phyloP scores from a whole-genome alignment of 2,888 invertebrate genomes.

The Buathra laborator region DNA sequence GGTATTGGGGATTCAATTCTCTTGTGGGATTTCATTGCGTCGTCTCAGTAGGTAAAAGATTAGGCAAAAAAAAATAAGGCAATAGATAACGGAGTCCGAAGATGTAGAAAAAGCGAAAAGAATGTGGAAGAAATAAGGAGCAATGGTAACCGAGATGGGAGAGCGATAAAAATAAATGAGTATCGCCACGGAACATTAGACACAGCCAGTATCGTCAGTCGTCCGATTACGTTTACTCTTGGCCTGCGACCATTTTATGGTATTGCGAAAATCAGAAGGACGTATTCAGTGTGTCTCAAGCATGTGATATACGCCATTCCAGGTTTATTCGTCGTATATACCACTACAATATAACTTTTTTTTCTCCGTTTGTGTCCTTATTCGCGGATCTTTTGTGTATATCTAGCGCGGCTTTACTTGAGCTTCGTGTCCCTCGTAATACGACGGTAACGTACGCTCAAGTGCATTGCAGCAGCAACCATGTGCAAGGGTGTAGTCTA shows the following conservation, averaged over 20 bases:
- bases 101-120: slow-evolving; percentile 3
- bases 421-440: slow-evolving; percentile 31
- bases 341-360: slow-evolving; percentile 1
- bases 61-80: slow-evolving; percentile 9
- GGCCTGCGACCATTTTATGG: neutral
- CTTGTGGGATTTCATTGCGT: slow-evolving; percentile 47
- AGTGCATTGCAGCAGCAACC: slow-evolving; percentile 28
- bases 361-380: neutral
- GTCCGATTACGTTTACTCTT: slow-evolving; percentile 53
- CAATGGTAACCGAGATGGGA: slow-evolving; percentile 31
- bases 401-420: slow-evolving; percentile 23
- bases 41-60: slow-evolving; percentile 34
- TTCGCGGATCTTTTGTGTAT: slow-evolving; percentile 38
- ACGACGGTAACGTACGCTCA: slow-evolving; percentile 32
- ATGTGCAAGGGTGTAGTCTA: slow-evolving; percentile 16
- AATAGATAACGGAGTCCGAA: slow-evolving; percentile 5
- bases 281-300: neutral
- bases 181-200: slow-evolving; percentile 60
- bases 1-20: slow-evolving; percentile 45
- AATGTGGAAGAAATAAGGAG: slow-evolving; percentile 3
- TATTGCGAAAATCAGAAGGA: neutral
- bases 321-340: neutral
- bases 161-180: slow-evolving; percentile 61
- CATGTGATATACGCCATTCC: neutral
- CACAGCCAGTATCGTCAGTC: slow-evolving; percentile 62